Evolutionary conservation across 2,113 vertebrate species (phyloP).

Genomic region (Heterotilapia buettikoferi): DNA sequence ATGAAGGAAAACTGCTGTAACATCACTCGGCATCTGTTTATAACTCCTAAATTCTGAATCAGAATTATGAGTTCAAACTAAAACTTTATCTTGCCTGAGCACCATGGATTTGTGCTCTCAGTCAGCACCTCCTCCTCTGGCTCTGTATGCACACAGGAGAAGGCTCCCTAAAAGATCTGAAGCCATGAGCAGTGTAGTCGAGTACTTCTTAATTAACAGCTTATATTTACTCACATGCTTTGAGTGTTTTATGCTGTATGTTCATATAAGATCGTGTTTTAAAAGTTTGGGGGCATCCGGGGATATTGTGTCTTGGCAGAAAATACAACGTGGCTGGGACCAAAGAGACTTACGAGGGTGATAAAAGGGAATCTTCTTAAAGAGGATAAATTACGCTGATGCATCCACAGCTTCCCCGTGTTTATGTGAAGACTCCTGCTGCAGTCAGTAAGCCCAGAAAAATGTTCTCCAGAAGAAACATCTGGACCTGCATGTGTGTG

Average conservation of each 20-base stretch:
- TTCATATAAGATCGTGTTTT: rapidly evolving
- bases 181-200: not conserved
- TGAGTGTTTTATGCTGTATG: rapidly evolving
- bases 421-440: not conserved
- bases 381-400: not conserved
- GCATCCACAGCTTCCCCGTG: rapidly evolving
- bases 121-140: not conserved
- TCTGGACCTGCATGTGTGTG: rapidly evolving
- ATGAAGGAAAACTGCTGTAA: not conserved
- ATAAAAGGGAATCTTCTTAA: not conserved
- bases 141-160: not conserved
- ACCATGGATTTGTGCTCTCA: not conserved
- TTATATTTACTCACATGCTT: rapidly evolving
- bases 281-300: not conserved
- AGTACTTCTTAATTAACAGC: not conserved
- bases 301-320: not conserved
- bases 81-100: not conserved
- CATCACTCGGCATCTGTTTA: rapidly evolving
- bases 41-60: not conserved
- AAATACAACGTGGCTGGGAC: not conserved
- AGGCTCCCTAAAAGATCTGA: not conserved
- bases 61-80: not conserved
- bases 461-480: not conserved
- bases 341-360: not conserved
- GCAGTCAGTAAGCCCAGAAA: not conserved